Percentiles rank a stretch among this genome's conserved stretches.
Conservation (phyloP, 2,113 vertebrate species). For the Oryzias curvinotus region DNA sequence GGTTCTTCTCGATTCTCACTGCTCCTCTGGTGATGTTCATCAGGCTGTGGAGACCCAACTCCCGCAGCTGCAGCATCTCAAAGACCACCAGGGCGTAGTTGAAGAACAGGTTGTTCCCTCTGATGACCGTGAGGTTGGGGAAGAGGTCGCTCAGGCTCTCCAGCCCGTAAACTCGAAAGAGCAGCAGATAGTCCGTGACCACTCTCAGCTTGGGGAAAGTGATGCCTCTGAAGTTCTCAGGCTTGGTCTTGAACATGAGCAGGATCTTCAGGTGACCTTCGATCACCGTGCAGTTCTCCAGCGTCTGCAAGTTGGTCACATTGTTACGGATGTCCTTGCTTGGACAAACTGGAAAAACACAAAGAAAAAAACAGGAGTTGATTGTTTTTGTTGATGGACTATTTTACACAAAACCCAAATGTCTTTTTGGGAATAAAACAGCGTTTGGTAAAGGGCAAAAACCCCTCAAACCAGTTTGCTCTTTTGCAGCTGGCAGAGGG, state of each 20-base stretch:
- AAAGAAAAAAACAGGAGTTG: neutral
- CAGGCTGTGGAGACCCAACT: constrained; percentile 90
- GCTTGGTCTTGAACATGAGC: constrained; percentile 91
- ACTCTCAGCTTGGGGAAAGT: constrained; percentile 89
- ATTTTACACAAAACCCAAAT: neutral
- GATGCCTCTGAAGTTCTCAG: constrained; percentile 89
- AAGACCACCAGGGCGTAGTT: constrained; percentile 96
- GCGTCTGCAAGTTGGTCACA: constrained; percentile 81
- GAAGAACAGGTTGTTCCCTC: constrained; percentile 94
- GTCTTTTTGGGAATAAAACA: too few species aligned
- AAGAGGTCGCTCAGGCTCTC: constrained; percentile 93
- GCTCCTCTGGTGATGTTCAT: constrained; percentile 95
- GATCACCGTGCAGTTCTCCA: constrained; percentile 94
- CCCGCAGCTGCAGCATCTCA: constrained; percentile 95
- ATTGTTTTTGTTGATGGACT: neutral
- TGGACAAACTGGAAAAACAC: constrained; percentile 81
- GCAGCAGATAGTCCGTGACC: constrained; percentile 92
- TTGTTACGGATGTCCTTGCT: constrained; percentile 96
- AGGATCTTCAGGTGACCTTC: constrained; percentile 95
- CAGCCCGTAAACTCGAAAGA: constrained; percentile 92
- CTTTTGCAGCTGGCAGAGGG: neutral
- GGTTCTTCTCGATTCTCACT: constrained; percentile 95
- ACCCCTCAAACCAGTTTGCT: too few species aligned
- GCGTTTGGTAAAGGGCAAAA: too few species aligned
- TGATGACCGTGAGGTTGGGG: constrained; percentile 94